These are phyloP conservation scores for Takifugu bimaculatus DNA, from an alignment of 2,113 vertebrate genomes.

Conservation along the genomic window DNA sequence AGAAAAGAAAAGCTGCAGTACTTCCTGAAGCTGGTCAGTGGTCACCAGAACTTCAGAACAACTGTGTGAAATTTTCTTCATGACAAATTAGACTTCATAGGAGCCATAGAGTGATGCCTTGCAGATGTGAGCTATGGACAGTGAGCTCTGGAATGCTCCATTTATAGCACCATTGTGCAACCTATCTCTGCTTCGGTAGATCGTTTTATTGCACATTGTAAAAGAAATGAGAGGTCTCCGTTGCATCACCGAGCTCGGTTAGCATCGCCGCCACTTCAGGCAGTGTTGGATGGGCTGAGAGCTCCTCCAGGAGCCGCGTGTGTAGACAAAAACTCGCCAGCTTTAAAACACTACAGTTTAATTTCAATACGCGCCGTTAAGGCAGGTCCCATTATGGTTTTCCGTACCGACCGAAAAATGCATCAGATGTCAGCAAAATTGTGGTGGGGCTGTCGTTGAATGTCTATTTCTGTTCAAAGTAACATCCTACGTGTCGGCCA, in stretches of 20 bases:
- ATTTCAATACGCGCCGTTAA: constrained; percentile 8
- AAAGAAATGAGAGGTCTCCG: background rate
- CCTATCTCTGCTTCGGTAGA: constrained; percentile 5
- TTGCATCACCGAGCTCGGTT: constrained; percentile 7
- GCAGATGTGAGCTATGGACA: constrained; percentile 42
- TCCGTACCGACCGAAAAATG: constrained; percentile 22
- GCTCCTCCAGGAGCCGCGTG: constrained; percentile 11
- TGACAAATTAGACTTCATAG: constrained; percentile 43
- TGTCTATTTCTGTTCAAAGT: constrained; percentile 15
- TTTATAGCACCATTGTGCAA: constrained; percentile 12
- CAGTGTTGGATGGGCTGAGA: constrained; percentile 10
- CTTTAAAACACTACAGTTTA: constrained; percentile 10
- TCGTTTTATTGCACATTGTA: constrained; percentile 8
- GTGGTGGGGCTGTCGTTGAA: constrained; percentile 17
- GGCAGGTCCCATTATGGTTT: constrained; percentile 11
- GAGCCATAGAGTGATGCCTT: constrained; percentile 36
- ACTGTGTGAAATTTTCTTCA: constrained; percentile 17
- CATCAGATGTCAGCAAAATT: constrained; percentile 28
- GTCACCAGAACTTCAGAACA: constrained; percentile 18
- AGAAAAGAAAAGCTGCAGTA: background rate
- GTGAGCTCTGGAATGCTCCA: constrained; percentile 13
- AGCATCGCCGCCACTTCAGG: constrained; percentile 29
- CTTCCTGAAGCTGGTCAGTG: constrained; percentile 17
- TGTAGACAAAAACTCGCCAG: constrained; percentile 12
- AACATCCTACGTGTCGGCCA: constrained; percentile 6